phyloP scores from a whole-genome alignment of 2,888 invertebrate species.

The Colletes collaris region DNA sequence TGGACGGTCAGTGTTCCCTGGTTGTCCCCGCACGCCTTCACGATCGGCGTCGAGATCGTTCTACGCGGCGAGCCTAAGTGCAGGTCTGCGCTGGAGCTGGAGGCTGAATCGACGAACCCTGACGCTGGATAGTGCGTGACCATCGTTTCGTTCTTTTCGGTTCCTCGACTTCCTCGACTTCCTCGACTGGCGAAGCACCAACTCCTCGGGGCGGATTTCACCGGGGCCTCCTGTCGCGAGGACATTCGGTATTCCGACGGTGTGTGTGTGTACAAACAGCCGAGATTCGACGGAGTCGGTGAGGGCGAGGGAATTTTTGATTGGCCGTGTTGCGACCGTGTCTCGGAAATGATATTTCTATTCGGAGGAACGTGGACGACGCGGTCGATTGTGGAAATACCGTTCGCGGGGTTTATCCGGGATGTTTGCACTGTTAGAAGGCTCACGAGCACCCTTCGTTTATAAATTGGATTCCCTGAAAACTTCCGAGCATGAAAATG shows the following conservation, averaged over 20 bases:
- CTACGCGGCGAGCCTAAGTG: conserved; percentile 56
- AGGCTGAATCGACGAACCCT: conserved; percentile 64
- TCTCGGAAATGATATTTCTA: conserved; percentile 1
- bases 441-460: conserved; percentile 4
- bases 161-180: background rate
- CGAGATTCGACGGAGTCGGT: conserved; percentile 26
- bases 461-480: conserved; percentile 22
- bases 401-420: background rate
- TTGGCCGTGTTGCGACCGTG: background rate
- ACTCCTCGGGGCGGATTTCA: conserved; percentile 6
- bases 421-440: conserved; percentile 8
- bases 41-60: conserved; percentile 68
- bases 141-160: conserved; percentile 40
- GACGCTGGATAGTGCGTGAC: conserved; percentile 72
- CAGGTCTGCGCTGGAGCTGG: conserved; percentile 68
- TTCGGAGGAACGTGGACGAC: background rate
- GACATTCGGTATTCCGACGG: conserved; percentile 33
- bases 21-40: conserved; percentile 50
- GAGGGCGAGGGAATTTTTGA: conserved; percentile 30
- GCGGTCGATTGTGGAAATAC: conserved; percentile 5
- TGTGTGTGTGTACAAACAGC: conserved; percentile 20
- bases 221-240: conserved; percentile 33
- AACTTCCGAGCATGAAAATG: background rate
- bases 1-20: background rate
- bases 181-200: too few species aligned